Evolutionary conservation across 2,797 vertebrate genomes (phyloP), one percentile per base, ranked within the genome.

Genomic region (Sylvia borin): DNA sequence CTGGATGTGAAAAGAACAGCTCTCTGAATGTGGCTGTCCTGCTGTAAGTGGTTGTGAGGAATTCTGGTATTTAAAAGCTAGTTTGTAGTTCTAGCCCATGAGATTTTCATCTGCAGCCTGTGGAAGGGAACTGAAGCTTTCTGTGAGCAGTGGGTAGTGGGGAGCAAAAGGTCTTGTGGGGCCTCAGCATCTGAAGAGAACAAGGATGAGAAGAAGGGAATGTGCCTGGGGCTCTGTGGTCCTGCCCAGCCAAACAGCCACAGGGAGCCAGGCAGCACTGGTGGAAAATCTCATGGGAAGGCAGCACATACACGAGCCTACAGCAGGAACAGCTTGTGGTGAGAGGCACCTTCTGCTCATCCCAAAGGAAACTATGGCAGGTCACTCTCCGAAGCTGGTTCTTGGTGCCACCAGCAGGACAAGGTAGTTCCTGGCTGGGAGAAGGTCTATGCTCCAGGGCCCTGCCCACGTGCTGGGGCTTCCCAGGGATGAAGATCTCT

Each of bases 291-390:
- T 76, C 60, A 2, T 0, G 12, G 27, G 76, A 85, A 31, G 11
- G 9, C 22, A 4, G 53, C 58, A 24, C 34, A 2, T 0, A 0
- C 5, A 4, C 5, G 6, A 54, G 19, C 13, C 26, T 47, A 1
- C 48, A 60, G 42, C 68, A 53, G 50, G 70, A 66, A 13, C 66
- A 55, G 50, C 48, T 34, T 0, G 0, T 5, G 31, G 15, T 6
- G n/a, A 12, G 32, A 34, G 34, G 29, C 16, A 1, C 14, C 65
- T 91, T 5, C 43, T 72, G 21, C 64, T 78, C 45, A 20, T 38
- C 62, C 78, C 81, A 14, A 1, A 60, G 57, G 68, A 51, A 73
- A 5, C 9, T 4, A 0, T 0, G 8, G 43, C 60, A 61, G 34
- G 51, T 62, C 55, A 9, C 20, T 45, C 43, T 26, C 42, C 32